Base-by-base conservation (phyloP, 2,888 invertebrate genomes). In the Saturnia japonica region DNA sequence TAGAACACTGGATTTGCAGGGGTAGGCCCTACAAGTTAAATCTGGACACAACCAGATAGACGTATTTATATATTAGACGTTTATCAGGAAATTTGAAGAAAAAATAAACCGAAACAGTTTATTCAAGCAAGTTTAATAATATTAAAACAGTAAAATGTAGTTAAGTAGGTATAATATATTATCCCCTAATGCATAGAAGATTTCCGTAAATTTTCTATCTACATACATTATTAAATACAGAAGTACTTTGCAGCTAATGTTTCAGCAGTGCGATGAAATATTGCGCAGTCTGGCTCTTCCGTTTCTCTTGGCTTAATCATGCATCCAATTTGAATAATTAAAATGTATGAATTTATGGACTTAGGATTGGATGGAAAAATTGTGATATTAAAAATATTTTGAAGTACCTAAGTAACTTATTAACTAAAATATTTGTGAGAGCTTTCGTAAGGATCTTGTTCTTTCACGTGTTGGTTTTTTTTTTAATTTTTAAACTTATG, bases 281-380 rank as follows among this genome's bases (percentile, higher is more conserved):
- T 62, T 34, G 62, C 62, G 34, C 34, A n/a, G 16, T 62, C 19
- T 22, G 40, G 16, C 62, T 28, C 62, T 12, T 22, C 57, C 57
- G 25, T 14, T 25, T 25, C 12, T 12, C 62, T 40, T 6, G 34
- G 19, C 34, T 62, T 16, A 62, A 62, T 34, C 28, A 62, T 62
- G 34, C 34, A 62, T 34, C 34, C 62, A 62, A 62, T 62, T 62
- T 62, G 34, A 62, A 34, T 62, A 62, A 34, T 14, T 62, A 62
- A 19, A 62, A n/a, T 22, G 19, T 62, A 19, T 34, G 14, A 34
- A 40, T 19, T 34, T 62, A 16, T 14, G 19, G 34, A 16, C 19
- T 0, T 7, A 34, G 16, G 14, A 16, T 0, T 54, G 54, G 22
- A 54, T 1, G 22, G 7, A 22, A 22, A 22, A 9, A 54, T 1